Conservation (phyloP, 2,113 vertebrate genomes). For the Bubo bubo region DNA sequence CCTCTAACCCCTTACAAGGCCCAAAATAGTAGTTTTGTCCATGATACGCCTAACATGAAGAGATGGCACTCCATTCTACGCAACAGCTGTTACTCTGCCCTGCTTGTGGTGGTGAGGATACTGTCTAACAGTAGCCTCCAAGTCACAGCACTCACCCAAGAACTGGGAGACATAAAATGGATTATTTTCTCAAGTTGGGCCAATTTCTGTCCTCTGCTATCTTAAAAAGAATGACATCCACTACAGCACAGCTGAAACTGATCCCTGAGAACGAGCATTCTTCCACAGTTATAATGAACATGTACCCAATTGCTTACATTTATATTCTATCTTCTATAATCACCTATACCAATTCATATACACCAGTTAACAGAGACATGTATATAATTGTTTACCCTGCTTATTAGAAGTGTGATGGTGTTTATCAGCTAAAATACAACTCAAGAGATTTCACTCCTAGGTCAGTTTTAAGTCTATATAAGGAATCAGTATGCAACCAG, state of each 20-base stretch:
- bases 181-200: background rate
- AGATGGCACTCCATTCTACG: background rate
- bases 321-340: background rate
- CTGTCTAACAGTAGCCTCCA: background rate
- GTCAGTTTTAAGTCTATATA: background rate
- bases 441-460: background rate
- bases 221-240: background rate
- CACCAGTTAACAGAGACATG: background rate
- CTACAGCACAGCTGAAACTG: background rate
- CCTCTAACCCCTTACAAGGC: background rate
- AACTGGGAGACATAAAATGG: background rate
- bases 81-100: background rate
- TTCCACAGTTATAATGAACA: background rate
- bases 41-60: background rate
- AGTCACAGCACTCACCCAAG: background rate
- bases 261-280: background rate
- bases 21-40: background rate
- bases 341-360: background rate
- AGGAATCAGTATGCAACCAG: background rate
- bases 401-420: background rate
- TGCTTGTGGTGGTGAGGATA: background rate
- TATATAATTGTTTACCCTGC: background rate
- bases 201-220: background rate
- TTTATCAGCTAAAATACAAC: slow-evolving; percentile 6
- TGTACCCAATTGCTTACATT: background rate